A percentile compares a stretch with the other conserved stretches of the same genome.
Conservation (phyloP, 2,888 invertebrate species). For the Caenorhabditis plicata region DNA sequence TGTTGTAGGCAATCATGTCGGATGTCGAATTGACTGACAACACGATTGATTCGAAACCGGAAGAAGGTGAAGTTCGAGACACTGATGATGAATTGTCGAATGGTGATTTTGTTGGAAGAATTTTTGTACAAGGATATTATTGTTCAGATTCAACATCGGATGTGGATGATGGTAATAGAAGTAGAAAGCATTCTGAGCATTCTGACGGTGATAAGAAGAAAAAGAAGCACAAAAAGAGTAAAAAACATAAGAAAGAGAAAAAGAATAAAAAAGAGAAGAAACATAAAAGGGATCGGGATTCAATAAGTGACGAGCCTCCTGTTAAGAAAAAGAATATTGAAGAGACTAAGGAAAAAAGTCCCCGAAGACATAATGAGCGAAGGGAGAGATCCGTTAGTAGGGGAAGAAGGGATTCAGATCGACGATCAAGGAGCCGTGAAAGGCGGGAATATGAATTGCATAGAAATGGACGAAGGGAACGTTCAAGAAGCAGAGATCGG, state of each 20-base stretch:
- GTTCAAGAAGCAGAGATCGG: conserved; percentile 10
- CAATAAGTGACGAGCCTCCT: conserved; percentile 16
- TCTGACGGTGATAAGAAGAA: conserved; percentile 17
- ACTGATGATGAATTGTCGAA: too few species aligned
- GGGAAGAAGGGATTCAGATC: not conserved
- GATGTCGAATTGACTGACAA: too few species aligned
- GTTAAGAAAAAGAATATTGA: conserved; percentile 3
- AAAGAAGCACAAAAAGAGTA: conserved; percentile 17
- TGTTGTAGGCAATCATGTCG: too few species aligned
- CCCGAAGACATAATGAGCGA: not conserved
- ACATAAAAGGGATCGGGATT: conserved; percentile 44
- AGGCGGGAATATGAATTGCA: conserved; percentile 10
- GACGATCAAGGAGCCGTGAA: conserved; percentile 1
- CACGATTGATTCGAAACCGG: too few species aligned
- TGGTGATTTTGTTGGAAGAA: not conserved
- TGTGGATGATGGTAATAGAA: conserved; percentile 6
- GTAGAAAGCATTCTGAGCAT: conserved; percentile 15
- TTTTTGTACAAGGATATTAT: too few species aligned
- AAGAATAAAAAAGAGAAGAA: conserved; percentile 41
- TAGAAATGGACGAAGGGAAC: conserved; percentile 14
- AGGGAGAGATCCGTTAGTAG: not conserved
- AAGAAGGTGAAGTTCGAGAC: too few species aligned
- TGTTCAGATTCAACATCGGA: too few species aligned
- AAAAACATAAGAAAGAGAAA: conserved; percentile 14
- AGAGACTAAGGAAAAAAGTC: not conserved